Base-by-base conservation (phyloP, 2,888 invertebrate genomes). In the Rotaria magnacalcarata region DNA sequence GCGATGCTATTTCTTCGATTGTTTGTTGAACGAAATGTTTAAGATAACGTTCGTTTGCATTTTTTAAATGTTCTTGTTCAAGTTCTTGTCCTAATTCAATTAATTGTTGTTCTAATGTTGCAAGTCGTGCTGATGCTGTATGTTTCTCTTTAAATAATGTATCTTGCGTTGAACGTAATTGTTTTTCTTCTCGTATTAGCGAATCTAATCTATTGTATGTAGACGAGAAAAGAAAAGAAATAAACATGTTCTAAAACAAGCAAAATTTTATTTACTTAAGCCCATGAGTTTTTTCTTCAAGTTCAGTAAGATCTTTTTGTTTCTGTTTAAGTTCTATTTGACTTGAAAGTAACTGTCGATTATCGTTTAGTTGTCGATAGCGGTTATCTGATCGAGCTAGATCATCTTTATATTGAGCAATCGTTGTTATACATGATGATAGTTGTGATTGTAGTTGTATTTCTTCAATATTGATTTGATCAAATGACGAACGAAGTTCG, bases 1-100 rank as follows among this genome's bases (percentile, higher is more conserved):
- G 88, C 93, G 94, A 88, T 93, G 92, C 0, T 93, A 93, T 87
- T 93, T 92, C 47, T 92, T 92, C 80, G 96, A 91, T 89, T 95
- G 95, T 3, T 89, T 89, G 88, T 93, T 92, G 88, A 89, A 87
- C 24, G 87, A 88, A 4, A 88, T 87, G 80, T 34, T 60, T 47
- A n/a, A 85, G 74, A 74, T 87, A 87, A 27, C 67, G 58, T 86
- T 85, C 84, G n/a, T 84, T n/a, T 14, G 85, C 85, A 74, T 86
- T 85, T 84, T 85, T 86, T 50, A 80, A 86, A 24, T 86, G 84
- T 41, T 87, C 86, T 52, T 85, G 84, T 50, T 47, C 75, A 21
- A 86, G 58, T 56, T 86, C 86, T 84, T 87, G 86, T 50, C 84
- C 41, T 21, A 84, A 27, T n/a, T 84, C 86, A n/a, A 60, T 54